Evolutionary conservation across 2,797 vertebrate species (phyloP), one percentile per base, ranked within the genome.

Genomic region (Channa striata): DNA sequence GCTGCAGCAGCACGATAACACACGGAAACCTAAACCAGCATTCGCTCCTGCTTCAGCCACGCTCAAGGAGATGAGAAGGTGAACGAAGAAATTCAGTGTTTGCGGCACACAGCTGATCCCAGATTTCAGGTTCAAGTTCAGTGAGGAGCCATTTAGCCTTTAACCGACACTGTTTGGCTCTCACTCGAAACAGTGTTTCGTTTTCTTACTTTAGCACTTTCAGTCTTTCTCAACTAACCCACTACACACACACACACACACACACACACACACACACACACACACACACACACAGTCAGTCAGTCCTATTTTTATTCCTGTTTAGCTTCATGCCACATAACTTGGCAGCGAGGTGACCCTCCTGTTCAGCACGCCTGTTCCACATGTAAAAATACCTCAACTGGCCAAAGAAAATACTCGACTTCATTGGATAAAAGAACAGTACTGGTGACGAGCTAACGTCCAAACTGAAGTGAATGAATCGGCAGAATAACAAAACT

Each of bases 241-340:
- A 33, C 59, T 44, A 30, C 58, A 61, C 68, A 68, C 25, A 37
- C 61, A 67, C 44, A 23, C 71, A 72, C 81, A 74, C 58, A 74
- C 74, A 59, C 69, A 73, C 50, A 57, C 78, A 59, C n/a, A n/a
- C 58, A 60, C 68, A 67, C 25, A 37, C 60, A 66, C 44, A 23
- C 71, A 72, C 81, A 74, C 58, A 76, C 74, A 59, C 69, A 73
- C 50, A 57, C 78, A 59, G 53, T 53, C 78, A 75, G 63, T 17
- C 47, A 73, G 75, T 60, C 77, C 84, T 92, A 88, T 93, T 93
- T 94, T 93, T 90, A 90, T 84, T 93, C 92, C 86, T 50, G 89
- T 91, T 94, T 94, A 93, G 85, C 87, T 94, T 90, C 68, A 92
- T 91, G 90, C 87, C 90, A 88, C 90, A 89, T 94, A 86, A 87